Base-by-base conservation (phyloP, 2,113 vertebrate species). In the Boulengeromyrus knoepffleri region DNA sequence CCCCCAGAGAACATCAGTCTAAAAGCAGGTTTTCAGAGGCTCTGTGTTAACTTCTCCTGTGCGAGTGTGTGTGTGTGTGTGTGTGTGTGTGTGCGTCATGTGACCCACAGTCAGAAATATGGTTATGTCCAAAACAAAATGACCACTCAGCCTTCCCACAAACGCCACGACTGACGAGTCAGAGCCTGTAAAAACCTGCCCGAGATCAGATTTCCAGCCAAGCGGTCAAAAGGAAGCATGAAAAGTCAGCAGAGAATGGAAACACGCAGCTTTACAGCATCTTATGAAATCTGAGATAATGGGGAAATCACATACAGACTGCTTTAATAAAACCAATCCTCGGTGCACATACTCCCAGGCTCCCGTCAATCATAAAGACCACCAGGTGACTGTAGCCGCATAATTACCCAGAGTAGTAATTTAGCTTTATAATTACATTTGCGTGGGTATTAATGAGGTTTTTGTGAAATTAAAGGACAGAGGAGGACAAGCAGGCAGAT, bases 11-110 rank as follows among this genome's bases (percentile, higher is more conserved):
- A 80, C 17, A 39, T 80, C 74, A 80, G 74, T 80, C 36, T 80
- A n/a, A 80, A 80, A 80, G 74, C 74, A 80, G 74, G 74, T 80
- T 80, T 80, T 80, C 74, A 80, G 74, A 39, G 74, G 36, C 36
- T 15, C 17, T 39, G 74, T 39, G 31, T 15, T 80, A 80, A 80
- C 74, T 17, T 80, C 13, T 15, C 70, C 70, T 77, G 31, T 42
- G 74, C 17, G 4, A 15, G 70, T 39, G 70, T 13, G 3, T 9
- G 66, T 27, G 66, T 27, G 27, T 31, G 62, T 27, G 9, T 27
- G 58, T 12, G 66, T 47, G 62, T 7, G 50, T n/a, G 24, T 31
- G 62, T 1, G n/a, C 1, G 9, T 83, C 19, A 9, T 24, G 83
- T 47, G 83, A 39, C 42, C 31, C 17, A 83, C 36, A 83, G 83